A percentile compares a stretch with the other conserved stretches of the same genome.
Conservation (phyloP, 2,113 vertebrate genomes). For the Calypte anna region DNA sequence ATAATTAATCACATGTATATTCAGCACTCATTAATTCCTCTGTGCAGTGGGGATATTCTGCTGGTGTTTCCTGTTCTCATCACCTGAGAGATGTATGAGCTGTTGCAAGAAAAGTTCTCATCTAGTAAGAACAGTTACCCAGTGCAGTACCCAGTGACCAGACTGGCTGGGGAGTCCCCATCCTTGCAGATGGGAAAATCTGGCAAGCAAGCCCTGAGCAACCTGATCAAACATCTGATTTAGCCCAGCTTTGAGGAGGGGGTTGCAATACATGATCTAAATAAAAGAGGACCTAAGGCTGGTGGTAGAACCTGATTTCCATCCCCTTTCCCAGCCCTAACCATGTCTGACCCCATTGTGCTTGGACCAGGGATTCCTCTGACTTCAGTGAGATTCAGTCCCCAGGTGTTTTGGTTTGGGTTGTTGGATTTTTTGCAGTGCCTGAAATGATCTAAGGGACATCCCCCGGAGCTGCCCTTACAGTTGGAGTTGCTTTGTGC, state of each 20-base stretch:
- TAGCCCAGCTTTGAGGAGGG: neutral
- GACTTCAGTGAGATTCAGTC: fast-evolving
- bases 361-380: neutral
- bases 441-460: neutral
- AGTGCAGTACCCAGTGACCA: no score
- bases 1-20: fast-evolving
- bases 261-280: neutral
- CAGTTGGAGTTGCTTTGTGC: neutral
- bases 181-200: neutral
- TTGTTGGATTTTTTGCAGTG: neutral
- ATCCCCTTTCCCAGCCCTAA: neutral
- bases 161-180: fast-evolving
- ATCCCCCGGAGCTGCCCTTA: neutral
- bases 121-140: neutral
- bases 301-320: neutral
- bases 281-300: neutral
- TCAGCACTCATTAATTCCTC: fast-evolving
- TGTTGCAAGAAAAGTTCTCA: neutral
- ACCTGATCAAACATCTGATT: no score
- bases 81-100: neutral
- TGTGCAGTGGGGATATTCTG: neutral
- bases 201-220: neutral
- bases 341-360: fast-evolving
- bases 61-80: neutral
- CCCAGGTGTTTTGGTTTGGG: neutral